Evolutionary conservation across 1,140 invertebrate species (phyloP).

Genomic region (Chironomus tepperi): DNA sequence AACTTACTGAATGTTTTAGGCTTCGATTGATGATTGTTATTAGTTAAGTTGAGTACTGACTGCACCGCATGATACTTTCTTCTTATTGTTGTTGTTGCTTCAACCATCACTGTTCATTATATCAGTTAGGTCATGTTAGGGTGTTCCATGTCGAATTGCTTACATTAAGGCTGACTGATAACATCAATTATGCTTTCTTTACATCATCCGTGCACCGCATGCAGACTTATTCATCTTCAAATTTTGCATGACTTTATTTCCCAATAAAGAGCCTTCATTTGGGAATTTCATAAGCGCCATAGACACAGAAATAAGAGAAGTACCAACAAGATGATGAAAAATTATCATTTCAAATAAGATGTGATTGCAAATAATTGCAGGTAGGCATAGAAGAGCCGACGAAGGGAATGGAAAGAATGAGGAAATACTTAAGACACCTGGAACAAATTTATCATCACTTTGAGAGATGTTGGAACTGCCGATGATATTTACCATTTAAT

Average conservation of each 20-base stretch:
- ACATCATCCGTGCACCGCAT: neutral
- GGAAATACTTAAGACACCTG: neutral
- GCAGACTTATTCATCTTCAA: neutral
- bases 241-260: neutral
- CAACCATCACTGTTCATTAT: neutral
- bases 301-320: neutral
- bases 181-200: neutral
- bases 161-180: neutral
- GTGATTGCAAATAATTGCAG: neutral
- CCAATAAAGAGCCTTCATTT: neutral
- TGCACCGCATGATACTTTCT: neutral
- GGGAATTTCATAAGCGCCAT: neutral
- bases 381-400: neutral
- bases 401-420: no score
- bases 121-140: neutral
- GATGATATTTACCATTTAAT: neutral
- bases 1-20: neutral
- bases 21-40: neutral
- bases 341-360: slow-evolving; percentile 6
- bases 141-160: slow-evolving; percentile 14
- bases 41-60: neutral
- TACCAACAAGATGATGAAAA: neutral
- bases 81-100: neutral
- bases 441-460: slow-evolving; percentile 20
- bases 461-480: no score